Evolutionary conservation across 2,797 vertebrate species (phyloP).

Genomic region (Anguilla megastoma): DNA sequence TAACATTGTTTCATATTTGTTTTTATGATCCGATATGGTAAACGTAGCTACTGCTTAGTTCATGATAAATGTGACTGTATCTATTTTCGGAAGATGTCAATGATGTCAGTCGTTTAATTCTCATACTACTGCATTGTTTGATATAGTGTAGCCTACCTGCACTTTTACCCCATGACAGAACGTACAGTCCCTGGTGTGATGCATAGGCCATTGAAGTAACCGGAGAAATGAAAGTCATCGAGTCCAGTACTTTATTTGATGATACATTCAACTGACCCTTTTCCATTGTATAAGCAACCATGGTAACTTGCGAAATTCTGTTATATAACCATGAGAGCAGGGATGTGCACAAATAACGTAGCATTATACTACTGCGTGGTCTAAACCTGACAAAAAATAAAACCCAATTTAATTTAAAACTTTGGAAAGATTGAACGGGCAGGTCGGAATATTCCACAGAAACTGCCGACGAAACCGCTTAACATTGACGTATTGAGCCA

Average conservation of each 20-base stretch:
- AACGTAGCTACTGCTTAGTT: neutral
- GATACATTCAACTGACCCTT: neutral
- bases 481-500: constrained; percentile 45
- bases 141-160: neutral
- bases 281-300: neutral
- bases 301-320: neutral
- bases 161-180: neutral
- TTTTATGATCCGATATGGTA: neutral
- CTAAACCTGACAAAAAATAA: neutral
- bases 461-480: constrained; percentile 42
- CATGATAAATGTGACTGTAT: neutral
- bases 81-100: neutral
- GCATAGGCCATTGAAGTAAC: neutral
- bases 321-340: neutral
- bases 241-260: neutral
- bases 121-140: neutral
- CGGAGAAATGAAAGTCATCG: neutral
- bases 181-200: neutral
- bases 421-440: neutral
- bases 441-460: neutral
- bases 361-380: neutral
- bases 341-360: neutral
- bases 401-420: neutral
- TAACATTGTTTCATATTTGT: neutral
- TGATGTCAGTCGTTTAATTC: neutral